Evolutionary conservation across 2,888 invertebrate species (phyloP).

Genomic region (Acutogordius australiensis): DNA sequence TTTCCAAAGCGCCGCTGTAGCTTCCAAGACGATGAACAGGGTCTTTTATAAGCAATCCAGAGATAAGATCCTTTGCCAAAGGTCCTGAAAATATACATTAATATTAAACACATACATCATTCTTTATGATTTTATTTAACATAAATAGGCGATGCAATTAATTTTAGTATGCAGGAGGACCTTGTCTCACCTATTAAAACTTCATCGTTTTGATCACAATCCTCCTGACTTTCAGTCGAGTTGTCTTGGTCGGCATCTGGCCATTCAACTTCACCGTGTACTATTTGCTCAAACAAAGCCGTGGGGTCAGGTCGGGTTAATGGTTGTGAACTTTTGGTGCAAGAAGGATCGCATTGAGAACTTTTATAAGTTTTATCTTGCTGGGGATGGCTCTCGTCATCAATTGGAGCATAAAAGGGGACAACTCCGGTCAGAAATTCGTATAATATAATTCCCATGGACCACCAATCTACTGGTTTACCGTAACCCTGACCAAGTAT

Average conservation of each 20-base stretch:
- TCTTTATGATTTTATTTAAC: no score
- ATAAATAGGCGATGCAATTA: no score
- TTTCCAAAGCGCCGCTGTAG: slow-evolving; percentile 36
- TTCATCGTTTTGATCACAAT: not conserved
- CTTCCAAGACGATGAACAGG: slow-evolving; percentile 60
- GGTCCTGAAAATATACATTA: not conserved
- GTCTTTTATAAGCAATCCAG: slow-evolving; percentile 56
- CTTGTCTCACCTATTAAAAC: not conserved
- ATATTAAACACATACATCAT: not conserved
- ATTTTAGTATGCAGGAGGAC: no score
- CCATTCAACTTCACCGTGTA: slow-evolving; percentile 83
- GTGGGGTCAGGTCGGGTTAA: no score
- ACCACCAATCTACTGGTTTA: slow-evolving; percentile 99
- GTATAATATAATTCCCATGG: slow-evolving; percentile 83
- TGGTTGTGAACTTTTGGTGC: no score
- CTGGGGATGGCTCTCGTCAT: slow-evolving; percentile 44
- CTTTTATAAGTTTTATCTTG: not conserved
- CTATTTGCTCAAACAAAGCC: not conserved
- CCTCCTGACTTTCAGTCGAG: slow-evolving; percentile 34
- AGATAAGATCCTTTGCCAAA: slow-evolving; percentile 58
- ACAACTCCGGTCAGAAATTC: slow-evolving; percentile 88
- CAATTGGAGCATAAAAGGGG: slow-evolving; percentile 92
- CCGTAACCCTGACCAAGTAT: slow-evolving; percentile 22
- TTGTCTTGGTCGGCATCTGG: slow-evolving; percentile 65
- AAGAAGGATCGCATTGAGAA: not conserved